Base-by-base conservation (phyloP, 2,888 invertebrate genomes). In the Dicranocentrus wangi region DNA sequence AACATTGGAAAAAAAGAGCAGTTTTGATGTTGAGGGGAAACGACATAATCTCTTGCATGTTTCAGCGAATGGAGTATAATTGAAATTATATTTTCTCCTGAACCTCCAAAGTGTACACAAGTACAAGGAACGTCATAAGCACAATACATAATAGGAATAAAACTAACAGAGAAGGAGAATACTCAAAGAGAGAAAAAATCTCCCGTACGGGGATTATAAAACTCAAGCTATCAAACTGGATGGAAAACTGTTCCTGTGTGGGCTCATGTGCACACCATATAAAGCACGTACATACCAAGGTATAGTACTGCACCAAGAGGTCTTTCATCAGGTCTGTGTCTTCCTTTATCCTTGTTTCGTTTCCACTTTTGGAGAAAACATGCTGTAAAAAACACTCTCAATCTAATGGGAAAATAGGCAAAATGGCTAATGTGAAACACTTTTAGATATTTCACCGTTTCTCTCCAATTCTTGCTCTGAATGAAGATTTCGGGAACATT, bases 371-470 rank as follows among this genome's bases (percentile, higher is more conserved):
- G 1, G 13, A 3, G 23, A 55, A 55, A 55, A 25, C 55, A 55
- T 23, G 17, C 25, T 55, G 55, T 25, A 25, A 55, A 55, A n/a
- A 55, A 55, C 25, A 25, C 55, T 23, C 25, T 55, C 25, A 55
- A 55, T 23, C 55, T 25, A 55, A 55, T 23, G 55, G 23, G 25
- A 39, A n/a, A 39, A 32, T 60, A 32, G 60, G 32, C 2, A 32
- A 60, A 58, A 60, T 60, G 17, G 60, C 60, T 60, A 60, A 60
- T 60, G 60, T 60, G 32, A 60, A 60, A 17, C 17, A 60, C 60
- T 60, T 60, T 47, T 17, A 27, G 32, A 28, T 60, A 60, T 55
- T 55, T 55, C 55, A 55, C 55, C 13, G 25, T 55, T 55, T 55
- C 32, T 32, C 60, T 32, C 28, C 32, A 27, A 60, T 60, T 60